phyloP scores from a whole-genome alignment of 1,140 invertebrate genomes.

The Ceratoteleas bidentatus region DNA sequence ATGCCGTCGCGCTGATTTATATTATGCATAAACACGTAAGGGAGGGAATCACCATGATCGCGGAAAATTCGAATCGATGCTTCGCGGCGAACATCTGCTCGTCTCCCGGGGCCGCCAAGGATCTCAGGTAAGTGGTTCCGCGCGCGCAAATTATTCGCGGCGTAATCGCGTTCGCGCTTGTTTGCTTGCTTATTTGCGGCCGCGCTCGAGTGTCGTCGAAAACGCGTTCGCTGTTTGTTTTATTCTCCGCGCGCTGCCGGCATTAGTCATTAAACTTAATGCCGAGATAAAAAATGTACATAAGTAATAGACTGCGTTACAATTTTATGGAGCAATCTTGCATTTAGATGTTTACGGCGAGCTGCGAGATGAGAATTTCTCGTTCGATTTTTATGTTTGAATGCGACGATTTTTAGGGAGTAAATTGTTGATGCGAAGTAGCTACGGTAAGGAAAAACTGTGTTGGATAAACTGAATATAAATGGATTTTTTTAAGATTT shows the following conservation, averaged over 20 bases:
- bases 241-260: neutral
- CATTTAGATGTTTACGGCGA: too few relatives aligned
- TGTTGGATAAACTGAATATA: neutral
- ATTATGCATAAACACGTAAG: constrained; percentile 70
- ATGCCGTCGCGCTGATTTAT: constrained; percentile 40
- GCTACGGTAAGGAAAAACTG: too few relatives aligned
- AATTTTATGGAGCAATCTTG: too few relatives aligned
- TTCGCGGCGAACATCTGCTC: constrained; percentile 76
- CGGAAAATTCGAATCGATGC: constrained; percentile 73
- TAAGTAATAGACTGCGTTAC: too few relatives aligned
- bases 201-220: neutral
- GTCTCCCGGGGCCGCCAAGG: constrained; percentile 56
- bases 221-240: neutral
- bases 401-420: too few relatives aligned
- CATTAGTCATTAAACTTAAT: neutral
- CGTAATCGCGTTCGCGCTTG: too few relatives aligned
- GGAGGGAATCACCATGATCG: constrained; percentile 76
- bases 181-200: too few relatives aligned
- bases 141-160: neutral
- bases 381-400: too few relatives aligned
- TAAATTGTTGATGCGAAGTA: too few relatives aligned
- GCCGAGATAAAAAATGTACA: neutral
- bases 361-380: too few relatives aligned
- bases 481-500: too few relatives aligned
- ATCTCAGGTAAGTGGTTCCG: constrained; percentile 55